Conservation (phyloP, 64 coral and sea anemone genomes). For the Exaiptasia diaphana region DNA sequence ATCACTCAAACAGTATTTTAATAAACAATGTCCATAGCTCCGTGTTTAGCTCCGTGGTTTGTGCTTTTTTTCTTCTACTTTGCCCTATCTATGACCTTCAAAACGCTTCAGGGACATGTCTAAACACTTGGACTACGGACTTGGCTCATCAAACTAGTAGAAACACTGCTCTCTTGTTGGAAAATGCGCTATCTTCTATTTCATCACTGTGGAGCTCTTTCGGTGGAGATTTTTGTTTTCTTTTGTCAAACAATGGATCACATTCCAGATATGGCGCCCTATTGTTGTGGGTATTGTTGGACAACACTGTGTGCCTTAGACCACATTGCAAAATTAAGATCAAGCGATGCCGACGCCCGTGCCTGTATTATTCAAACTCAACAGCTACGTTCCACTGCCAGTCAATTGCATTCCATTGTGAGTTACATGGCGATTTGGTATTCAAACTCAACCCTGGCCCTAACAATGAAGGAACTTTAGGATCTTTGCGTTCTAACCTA, state of each 20-base stretch:
- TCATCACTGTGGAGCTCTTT: neutral
- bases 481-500: constrained; percentile 8
- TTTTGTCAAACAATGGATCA: neutral
- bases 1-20: too few relatives aligned
- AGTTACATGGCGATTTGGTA: constrained; percentile 21
- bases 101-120: neutral
- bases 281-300: neutral
- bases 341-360: constrained; percentile 21
- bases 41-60: too few relatives aligned
- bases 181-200: neutral
- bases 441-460: constrained; percentile 48
- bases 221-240: neutral
- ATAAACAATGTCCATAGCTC: too few relatives aligned
- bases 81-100: neutral
- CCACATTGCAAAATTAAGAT: neutral
- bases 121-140: neutral
- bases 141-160: neutral
- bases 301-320: neutral
- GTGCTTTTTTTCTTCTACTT: constrained; percentile 1
- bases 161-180: neutral
- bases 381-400: constrained; percentile 46
- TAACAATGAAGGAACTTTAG: constrained; percentile 17
- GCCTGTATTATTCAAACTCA: constrained; percentile 27
- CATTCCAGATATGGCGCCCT: neutral
- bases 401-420: constrained; percentile 39